These are phyloP conservation scores for Spizella passerina DNA, from an alignment of 2,797 vertebrate genomes.

Conservation along the genomic window DNA sequence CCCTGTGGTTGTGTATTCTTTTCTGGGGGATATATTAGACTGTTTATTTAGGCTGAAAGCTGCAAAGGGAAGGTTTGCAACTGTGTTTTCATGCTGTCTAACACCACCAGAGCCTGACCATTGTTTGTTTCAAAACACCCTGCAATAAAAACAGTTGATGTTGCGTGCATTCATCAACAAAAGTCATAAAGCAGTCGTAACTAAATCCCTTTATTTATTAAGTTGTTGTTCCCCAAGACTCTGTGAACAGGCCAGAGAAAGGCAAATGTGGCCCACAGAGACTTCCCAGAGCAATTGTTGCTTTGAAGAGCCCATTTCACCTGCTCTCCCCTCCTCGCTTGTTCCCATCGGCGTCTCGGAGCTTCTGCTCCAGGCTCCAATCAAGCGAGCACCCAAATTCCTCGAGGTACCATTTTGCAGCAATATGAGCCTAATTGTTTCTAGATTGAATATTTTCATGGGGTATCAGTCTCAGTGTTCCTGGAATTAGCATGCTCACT, in stretches of 20 bases:
- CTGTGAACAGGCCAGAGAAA: background rate
- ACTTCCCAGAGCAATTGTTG: background rate
- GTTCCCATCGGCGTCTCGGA: accelerated
- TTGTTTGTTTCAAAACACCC: conserved; percentile 32
- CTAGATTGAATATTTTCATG: conserved; percentile 94
- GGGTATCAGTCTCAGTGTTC: conserved; percentile 85
- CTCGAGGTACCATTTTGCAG: conserved; percentile 59
- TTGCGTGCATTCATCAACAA: conserved; percentile 26
- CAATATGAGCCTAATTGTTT: conserved; percentile 84
- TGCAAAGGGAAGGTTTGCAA: conserved; percentile 36
- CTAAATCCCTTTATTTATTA: background rate
- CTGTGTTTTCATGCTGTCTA: conserved; percentile 60
- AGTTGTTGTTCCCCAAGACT: background rate
- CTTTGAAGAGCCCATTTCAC: background rate
- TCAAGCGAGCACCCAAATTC: conserved; percentile 55
- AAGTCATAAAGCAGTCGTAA: background rate
- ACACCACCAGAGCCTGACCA: conserved; percentile 17
- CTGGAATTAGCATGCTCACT: conserved; percentile 90
- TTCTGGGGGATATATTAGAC: conserved; percentile 10
- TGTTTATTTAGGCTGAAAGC: conserved; percentile 57
- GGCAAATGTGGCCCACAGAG: conserved; percentile 4
- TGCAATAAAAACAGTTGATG: conserved; percentile 34
- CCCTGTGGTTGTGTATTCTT: conserved; percentile 28
- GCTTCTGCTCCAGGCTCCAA: conserved; percentile 5
- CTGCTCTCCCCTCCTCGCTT: background rate